phyloP scores from a whole-genome alignment of 2,113 vertebrate species.

The Stictonetta naevosa region DNA sequence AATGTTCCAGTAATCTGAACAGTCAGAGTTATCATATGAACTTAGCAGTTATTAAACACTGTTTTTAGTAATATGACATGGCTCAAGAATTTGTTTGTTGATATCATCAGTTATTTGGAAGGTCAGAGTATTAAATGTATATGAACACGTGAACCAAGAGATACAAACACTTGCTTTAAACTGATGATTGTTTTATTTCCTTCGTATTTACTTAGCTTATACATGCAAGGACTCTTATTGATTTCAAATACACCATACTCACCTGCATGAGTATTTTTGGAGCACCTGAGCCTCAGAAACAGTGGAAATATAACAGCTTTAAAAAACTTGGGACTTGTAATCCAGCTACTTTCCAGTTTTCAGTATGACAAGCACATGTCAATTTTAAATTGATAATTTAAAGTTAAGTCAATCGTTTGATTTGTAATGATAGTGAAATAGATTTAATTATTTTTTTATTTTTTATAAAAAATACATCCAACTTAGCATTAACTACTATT shows the following conservation, averaged over 20 bases:
- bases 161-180: not conserved
- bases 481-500: not conserved
- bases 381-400: not conserved
- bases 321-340: not conserved
- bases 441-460: too few species aligned
- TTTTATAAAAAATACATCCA: too few species aligned
- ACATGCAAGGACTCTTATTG: not conserved
- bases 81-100: not conserved
- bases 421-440: not conserved
- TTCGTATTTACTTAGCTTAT: not conserved
- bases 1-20: not conserved
- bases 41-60: not conserved
- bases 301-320: not conserved
- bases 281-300: not conserved
- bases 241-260: not conserved
- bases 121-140: not conserved
- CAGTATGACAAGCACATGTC: not conserved
- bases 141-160: not conserved
- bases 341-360: not conserved
- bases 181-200: not conserved
- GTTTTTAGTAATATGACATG: not conserved
- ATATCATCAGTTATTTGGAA: not conserved
- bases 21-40: not conserved
- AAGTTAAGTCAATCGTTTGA: not conserved
- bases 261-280: not conserved